Percentiles rank a stretch among this genome's conserved stretches.
Conservation (phyloP, 2,113 vertebrate genomes). For the Hypomesus transpacificus region DNA sequence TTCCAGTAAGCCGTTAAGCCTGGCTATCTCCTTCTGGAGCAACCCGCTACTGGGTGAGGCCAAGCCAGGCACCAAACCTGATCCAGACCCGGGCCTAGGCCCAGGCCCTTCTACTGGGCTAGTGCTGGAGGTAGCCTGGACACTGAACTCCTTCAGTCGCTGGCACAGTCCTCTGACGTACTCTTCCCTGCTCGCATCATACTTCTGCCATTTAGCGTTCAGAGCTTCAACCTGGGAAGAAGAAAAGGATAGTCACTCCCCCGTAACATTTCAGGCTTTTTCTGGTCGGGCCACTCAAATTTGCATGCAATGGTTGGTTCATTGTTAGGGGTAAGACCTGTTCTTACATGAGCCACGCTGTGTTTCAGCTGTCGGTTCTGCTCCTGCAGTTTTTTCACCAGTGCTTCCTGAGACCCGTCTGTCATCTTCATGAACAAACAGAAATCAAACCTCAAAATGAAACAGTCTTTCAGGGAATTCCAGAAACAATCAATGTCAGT, state of each 20-base stretch:
- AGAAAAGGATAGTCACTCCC: neutral
- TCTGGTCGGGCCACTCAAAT: neutral
- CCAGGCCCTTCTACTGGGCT: neutral
- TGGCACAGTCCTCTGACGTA: slow-evolving; percentile 80
- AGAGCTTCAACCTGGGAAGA: slow-evolving; percentile 84
- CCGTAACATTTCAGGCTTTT: neutral
- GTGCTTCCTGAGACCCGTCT: slow-evolving; percentile 53
- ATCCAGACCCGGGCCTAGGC: neutral
- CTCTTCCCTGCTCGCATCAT: slow-evolving; percentile 85
- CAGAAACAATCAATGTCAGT: no score
- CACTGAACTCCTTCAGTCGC: slow-evolving; percentile 72
- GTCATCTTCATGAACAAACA: slow-evolving; percentile 49
- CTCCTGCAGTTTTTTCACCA: slow-evolving; percentile 73
- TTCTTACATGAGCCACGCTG: slow-evolving; percentile 84
- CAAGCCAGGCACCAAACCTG: slow-evolving; percentile 1
- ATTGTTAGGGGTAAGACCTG: neutral
- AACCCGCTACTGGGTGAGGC: slow-evolving; percentile 50
- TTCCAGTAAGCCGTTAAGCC: slow-evolving; percentile 82
- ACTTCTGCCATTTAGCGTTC: slow-evolving; percentile 92
- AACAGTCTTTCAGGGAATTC: no score
- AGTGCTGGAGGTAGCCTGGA: slow-evolving; percentile 21
- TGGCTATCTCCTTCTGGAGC: slow-evolving; percentile 81
- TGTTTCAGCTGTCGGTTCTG: slow-evolving; percentile 85
- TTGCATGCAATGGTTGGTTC: no score
- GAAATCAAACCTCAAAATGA: slow-evolving; percentile 31